A percentile compares a stretch with the other conserved stretches of the same genome.
Conservation (phyloP, 2,888 invertebrate genomes). For the Vanessa cardui region DNA sequence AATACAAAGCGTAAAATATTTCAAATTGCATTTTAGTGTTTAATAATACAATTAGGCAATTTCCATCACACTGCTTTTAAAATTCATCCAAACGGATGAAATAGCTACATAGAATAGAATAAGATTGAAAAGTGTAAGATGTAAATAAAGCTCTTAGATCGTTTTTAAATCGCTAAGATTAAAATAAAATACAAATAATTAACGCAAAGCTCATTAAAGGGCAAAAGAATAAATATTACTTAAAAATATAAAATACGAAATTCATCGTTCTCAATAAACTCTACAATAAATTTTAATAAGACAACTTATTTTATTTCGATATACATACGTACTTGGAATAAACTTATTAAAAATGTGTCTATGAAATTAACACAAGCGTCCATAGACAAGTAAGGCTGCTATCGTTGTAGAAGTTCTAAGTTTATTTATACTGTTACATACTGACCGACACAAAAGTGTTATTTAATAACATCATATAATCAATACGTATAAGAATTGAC, state of each 20-base stretch:
- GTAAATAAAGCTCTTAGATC: background rate
- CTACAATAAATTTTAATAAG: constrained; percentile 14
- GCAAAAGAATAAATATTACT: constrained; percentile 17
- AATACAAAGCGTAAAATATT: constrained; percentile 13
- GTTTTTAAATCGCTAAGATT: background rate
- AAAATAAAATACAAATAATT: constrained; percentile 12
- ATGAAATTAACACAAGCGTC: constrained; percentile 1
- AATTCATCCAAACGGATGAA: background rate
- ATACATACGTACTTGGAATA: background rate
- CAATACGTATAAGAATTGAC: constrained; percentile 33
- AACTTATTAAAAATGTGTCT: constrained; percentile 4
- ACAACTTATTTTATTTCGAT: constrained; percentile 16
- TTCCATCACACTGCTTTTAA: constrained; percentile 12
- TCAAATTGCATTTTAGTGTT: constrained; percentile 6
- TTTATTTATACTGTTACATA: constrained; percentile 19
- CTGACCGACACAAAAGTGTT: constrained; percentile 25
- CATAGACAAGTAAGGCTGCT: constrained; percentile 5
- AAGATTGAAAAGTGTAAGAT: background rate
- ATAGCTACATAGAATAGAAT: background rate
- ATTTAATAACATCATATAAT: constrained; percentile 26
- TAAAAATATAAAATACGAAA: constrained; percentile 17
- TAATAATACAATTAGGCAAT: constrained; percentile 13
- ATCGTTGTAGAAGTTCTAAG: background rate
- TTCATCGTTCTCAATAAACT: constrained; percentile 17
- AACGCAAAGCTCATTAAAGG: constrained; percentile 4